Base-by-base conservation (phyloP, 2,888 invertebrate species). In the Lutraria lutraria region DNA sequence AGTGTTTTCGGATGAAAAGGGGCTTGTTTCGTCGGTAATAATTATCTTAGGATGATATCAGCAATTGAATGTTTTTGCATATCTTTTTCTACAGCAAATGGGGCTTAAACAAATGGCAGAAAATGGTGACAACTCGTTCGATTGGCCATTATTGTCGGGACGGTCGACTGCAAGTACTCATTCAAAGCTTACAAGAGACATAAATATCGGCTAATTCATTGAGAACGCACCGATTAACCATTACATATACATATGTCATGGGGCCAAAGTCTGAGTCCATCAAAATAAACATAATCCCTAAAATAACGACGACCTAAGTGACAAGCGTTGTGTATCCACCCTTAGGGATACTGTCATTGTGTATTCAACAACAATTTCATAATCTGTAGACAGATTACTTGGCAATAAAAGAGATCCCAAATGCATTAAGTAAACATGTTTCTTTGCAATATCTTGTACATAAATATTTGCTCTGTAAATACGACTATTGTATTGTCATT, bases 391-490 rank as follows among this genome's bases (percentile, higher is more conserved):
- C 76, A 31, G 76, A 76, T 76, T 76, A 76, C 31, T 19, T 16
- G 31, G 34, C 34, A 76, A 76, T 76, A 76, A 72, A 83, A 83
- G 52, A 52, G 53, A 68, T 52, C 52, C 52, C 31, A 76, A 85
- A 85, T 85, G 79, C 85, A 79, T 34, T 53, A 53, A 31, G 21
- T 56, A 76, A 85, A 85, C 79, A 85, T n/a, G 29, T 54, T 76
- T 31, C 21, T 29, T 16, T 56, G 34, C 76, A 79, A 56, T 31
- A 54, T 76, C 56, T 85, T 15, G n/a, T n/a, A 34, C 54, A 56
- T 31, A 79, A 76, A 85, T 85, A 85, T 85, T 79, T 85, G 54
- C 31, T 56, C 56, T 53, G n/a, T 31, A 79, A 85, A 85, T 16
- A 56, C 3, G 34, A n/a, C 53, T 52, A 81, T 34, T 79, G 52